These are phyloP conservation scores for Nothobranchius kuhntae DNA, from an alignment of 2,113 vertebrate species.

Conservation along the genomic window DNA sequence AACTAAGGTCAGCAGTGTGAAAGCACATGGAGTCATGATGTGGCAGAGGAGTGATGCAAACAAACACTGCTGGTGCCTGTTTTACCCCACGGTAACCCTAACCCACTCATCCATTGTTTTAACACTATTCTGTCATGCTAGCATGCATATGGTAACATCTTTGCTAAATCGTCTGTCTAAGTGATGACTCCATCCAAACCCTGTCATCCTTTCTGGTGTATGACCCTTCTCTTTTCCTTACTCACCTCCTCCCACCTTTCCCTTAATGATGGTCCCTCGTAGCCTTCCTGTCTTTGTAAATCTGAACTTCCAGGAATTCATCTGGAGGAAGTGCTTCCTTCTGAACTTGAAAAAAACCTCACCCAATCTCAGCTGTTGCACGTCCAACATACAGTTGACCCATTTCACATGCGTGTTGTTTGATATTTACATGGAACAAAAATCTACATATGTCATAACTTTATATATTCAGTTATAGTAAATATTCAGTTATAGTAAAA, in stretches of 20 bases:
- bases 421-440: background rate
- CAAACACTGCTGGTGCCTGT: background rate
- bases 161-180: background rate
- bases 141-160: background rate
- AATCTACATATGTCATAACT: background rate
- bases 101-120: background rate
- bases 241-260: slow-evolving; percentile 19
- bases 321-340: slow-evolving; percentile 70
- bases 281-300: slow-evolving; percentile 79
- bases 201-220: background rate
- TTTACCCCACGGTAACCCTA: background rate
- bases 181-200: background rate
- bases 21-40: background rate
- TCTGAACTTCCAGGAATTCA: slow-evolving; percentile 81
- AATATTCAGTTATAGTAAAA: too few species aligned
- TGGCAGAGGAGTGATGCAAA: background rate
- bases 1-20: background rate
- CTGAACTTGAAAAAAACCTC: slow-evolving; percentile 65
- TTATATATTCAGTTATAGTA: too few species aligned
- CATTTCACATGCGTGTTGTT: background rate
- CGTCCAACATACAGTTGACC: slow-evolving; percentile 1
- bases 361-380: slow-evolving; percentile 35
- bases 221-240: slow-evolving; percentile 16
- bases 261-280: slow-evolving; percentile 37
- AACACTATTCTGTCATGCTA: background rate